Base-by-base conservation (phyloP, 2,888 invertebrate genomes). In the Serripes groenlandicus region DNA sequence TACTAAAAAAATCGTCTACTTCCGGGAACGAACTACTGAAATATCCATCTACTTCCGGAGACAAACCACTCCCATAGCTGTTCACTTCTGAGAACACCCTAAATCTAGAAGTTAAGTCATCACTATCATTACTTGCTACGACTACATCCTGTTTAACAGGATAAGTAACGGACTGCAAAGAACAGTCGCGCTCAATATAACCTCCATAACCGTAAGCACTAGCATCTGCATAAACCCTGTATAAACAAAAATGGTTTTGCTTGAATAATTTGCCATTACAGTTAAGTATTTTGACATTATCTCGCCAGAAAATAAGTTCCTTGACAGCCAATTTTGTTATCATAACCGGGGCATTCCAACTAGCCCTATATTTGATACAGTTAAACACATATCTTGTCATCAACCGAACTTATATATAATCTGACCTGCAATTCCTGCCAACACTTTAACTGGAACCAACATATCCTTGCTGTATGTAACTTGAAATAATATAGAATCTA, bases 401-500 rank as follows among this genome's bases (percentile, higher is more conserved):
- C 62, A 9, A 60, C 9, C 77, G n/a, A 21, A 70, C 69, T 76
- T 9, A n/a, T 70, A 77, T n/a, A 77, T 64, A 15, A 77, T 71
- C 35, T 62, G 62, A 60, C 68, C 70, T 23, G 49, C 15, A 2
- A 77, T n/a, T 15, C 52, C 60, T 62, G 64, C 68, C 23, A 69
- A 42, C n/a, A 15, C 21, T 30, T 42, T 69, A 18, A 60, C 70
- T 11, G 3, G 7, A 18, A 23, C 15, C 9, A 23, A 9, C 9
- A 9, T 18, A 9, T 11, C 9, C 18, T 42, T 42, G 18, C 42
- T 42, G 9, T 42, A 18, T 11, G 9, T 18, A 42, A 42, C 18
- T 18, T 42, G 42, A 42, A 11, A 42, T 11, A 42, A 18, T 9
- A 42, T 42, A 11, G 42, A 42, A 42, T 42, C 42, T 11, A 42